Evolutionary conservation across 1,140 invertebrate genomes (phyloP).

Genomic region (Pteromalus puparum): DNA sequence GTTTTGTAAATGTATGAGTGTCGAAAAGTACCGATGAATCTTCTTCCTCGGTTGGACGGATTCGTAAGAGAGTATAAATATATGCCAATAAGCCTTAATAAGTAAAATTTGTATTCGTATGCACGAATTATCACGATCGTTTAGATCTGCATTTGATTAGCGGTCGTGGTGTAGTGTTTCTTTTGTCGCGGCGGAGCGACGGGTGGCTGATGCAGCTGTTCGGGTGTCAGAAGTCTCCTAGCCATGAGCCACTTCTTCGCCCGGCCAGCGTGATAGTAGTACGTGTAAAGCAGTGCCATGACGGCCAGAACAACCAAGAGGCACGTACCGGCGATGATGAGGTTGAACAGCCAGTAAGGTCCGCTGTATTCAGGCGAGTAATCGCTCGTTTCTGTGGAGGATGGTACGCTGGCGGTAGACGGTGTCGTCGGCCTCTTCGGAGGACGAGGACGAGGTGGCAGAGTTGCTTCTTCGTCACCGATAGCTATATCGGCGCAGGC

Average conservation of each 20-base stretch:
- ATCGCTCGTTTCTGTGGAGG: slow-evolving; percentile 57
- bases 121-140: slow-evolving; percentile 20
- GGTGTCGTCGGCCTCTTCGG: slow-evolving; percentile 57
- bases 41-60: neutral
- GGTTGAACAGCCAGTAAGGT: slow-evolving; percentile 67
- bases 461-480: slow-evolving; percentile 71
- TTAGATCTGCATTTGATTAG: slow-evolving; percentile 49
- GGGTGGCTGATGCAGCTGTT: slow-evolving; percentile 63
- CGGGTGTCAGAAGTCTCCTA: slow-evolving; percentile 61
- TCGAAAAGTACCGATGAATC: neutral
- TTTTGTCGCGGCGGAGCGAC: slow-evolving; percentile 75
- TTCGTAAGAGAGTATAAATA: neutral
- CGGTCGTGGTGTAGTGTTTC: slow-evolving; percentile 61
- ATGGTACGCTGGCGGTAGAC: slow-evolving; percentile 49
- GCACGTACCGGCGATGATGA: slow-evolving; percentile 71
- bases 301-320: slow-evolving; percentile 71
- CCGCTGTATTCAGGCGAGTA: slow-evolving; percentile 55
- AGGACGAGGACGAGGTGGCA: slow-evolving; percentile 57
- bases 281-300: slow-evolving; percentile 71
- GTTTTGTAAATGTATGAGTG: slow-evolving; percentile 9
- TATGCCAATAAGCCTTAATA: neutral
- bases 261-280: slow-evolving; percentile 72
- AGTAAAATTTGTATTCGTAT: neutral
- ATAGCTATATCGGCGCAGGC: slow-evolving; percentile 90
- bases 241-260: slow-evolving; percentile 73